Evolutionary conservation across 2,888 invertebrate genomes (phyloP), one percentile per base, ranked within the genome.

Genomic region (Oegoconia quadripuncta): DNA sequence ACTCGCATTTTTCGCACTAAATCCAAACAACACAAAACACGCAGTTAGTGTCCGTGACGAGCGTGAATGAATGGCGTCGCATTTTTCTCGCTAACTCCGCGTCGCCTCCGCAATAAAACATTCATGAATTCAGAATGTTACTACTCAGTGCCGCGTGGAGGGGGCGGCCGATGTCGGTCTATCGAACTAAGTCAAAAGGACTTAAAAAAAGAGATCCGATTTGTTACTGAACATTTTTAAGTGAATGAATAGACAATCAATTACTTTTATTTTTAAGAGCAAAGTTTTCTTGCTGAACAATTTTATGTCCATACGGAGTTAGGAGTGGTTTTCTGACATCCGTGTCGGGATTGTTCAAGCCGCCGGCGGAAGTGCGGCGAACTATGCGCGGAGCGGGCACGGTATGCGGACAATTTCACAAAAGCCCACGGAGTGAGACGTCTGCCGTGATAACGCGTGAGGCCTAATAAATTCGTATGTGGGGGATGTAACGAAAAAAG

Each of bases 1-100:
- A 47, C 60, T 58, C 66, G 55, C 72, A 74, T 79, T 78, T 75
- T 68, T 78, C 71, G 56, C 61, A 67, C 67, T 67, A 74, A 81
- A 79, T 75, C 76, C 74, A 75, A 78, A 78, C 78, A 80, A 72
- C 70, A 67, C 64, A 64, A 64, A 73, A 79, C 77, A 76, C 75
- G 78, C 76, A 78, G 76, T 83, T 79, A 81, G 75, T 74, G 71
- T 65, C 80, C 74, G 75, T 80, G 83, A 83, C 80, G 82, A 83
- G 74, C 71, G 68, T 58, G 71, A 75, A 84, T 75, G 74, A 73
- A 83, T 82, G 70, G 74, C 68, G 57, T 60, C 68, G 60, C 79
- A 84, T 84, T 81, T 82, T 79, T 86, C 79, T 76, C 70, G 59
- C 73, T 67, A 75, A 75, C 74, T 72, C 68, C 69, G 52, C 71